Evolutionary conservation across 2,113 vertebrate genomes (phyloP).

Genomic region (Hiodon tergisus): DNA sequence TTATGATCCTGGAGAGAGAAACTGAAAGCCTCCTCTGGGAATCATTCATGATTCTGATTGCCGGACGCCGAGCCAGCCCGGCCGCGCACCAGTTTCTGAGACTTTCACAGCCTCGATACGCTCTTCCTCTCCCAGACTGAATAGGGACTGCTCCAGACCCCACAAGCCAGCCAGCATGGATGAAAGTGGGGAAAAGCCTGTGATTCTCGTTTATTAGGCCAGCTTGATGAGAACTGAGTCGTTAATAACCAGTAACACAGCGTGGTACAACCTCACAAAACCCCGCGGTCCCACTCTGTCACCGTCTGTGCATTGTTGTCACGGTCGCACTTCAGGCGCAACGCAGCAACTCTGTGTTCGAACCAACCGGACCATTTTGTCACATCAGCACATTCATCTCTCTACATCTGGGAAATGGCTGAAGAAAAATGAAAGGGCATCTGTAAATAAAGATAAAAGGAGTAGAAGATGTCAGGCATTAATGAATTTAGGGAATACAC

Average conservation of each 20-base stretch:
- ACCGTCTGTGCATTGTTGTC: too few relatives aligned
- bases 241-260: not conserved
- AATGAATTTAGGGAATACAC: not conserved
- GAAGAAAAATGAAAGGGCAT: not conserved
- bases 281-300: not conserved
- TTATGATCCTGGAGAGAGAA: not conserved
- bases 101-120: not conserved
- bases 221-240: not conserved
- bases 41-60: not conserved
- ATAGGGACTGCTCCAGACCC: too few relatives aligned
- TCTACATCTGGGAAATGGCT: not conserved
- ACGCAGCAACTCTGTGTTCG: not conserved
- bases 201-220: not conserved
- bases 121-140: too few relatives aligned
- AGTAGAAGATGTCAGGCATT: not conserved
- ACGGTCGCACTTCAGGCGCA: not conserved
- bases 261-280: not conserved
- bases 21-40: not conserved
- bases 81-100: not conserved
- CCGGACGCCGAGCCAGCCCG: not conserved
- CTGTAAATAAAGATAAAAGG: not conserved
- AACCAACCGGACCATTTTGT: not conserved
- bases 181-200: not conserved
- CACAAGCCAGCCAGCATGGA: not conserved
- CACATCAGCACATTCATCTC: conserved; percentile 5